Conservation (phyloP, 2,888 invertebrate genomes). For the Euproctis similis region DNA sequence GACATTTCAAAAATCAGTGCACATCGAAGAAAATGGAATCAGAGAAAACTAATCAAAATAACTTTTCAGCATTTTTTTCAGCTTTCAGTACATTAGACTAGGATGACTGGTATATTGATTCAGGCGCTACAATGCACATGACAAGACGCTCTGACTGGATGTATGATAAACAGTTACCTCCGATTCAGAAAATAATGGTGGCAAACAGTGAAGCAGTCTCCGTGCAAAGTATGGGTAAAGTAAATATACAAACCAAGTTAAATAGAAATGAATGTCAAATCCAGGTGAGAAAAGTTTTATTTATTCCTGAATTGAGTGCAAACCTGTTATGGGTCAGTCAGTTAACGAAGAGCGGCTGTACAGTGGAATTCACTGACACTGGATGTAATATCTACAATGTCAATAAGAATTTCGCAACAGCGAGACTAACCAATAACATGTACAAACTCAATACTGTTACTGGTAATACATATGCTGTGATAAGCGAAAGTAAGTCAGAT, state of each 20-base stretch:
- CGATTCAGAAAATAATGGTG: constrained; percentile 1
- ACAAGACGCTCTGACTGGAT: constrained; percentile 1
- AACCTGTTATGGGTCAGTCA: constrained; percentile 8
- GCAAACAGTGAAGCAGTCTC: constrained; percentile 1
- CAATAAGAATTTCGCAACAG: not conserved
- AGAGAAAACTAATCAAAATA: not conserved
- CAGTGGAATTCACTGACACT: constrained; percentile 2
- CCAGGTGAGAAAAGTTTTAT: constrained; percentile 8
- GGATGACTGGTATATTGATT: constrained; percentile 4
- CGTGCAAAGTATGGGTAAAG: constrained; percentile 5
- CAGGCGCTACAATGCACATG: constrained; percentile 6
- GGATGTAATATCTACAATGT: constrained; percentile 3
- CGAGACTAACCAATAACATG: not conserved
- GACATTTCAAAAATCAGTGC: constrained; percentile 1
- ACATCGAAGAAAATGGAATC: too few relatives aligned
- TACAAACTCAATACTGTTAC: too few relatives aligned
- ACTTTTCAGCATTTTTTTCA: constrained; percentile 3
- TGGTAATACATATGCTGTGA: too few relatives aligned
- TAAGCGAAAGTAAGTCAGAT: too few relatives aligned
- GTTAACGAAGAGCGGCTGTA: constrained; percentile 3
- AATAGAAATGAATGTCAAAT: constrained; percentile 1
- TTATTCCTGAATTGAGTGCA: constrained; percentile 5
- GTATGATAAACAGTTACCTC: constrained; percentile 1
- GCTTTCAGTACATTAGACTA: not conserved
- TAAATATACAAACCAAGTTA: constrained; percentile 3